These are phyloP conservation scores for Polypedilum pembai DNA, from an alignment of 1,140 invertebrate species.

Conservation along the genomic window DNA sequence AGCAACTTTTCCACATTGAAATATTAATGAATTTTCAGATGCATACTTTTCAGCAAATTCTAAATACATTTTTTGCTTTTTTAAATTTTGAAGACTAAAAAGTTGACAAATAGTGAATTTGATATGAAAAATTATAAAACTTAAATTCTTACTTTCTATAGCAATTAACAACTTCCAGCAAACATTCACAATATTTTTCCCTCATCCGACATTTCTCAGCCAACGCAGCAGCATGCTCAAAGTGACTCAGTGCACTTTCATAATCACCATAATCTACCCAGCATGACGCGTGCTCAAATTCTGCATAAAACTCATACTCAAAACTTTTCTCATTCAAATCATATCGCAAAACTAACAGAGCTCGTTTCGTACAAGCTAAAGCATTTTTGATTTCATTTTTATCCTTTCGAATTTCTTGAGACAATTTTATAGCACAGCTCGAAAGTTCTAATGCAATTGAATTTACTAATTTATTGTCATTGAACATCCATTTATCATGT, in stretches of 20 bases:
- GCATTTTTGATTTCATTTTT: neutral
- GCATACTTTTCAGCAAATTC: too few relatives aligned
- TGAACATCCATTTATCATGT: neutral
- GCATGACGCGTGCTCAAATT: neutral
- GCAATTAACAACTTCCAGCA: neutral
- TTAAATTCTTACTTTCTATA: neutral
- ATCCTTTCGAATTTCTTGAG: neutral
- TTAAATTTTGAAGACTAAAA: too few relatives aligned
- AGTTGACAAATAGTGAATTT: too few relatives aligned
- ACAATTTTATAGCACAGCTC: neutral
- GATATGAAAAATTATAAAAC: too few relatives aligned
- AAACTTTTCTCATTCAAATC: neutral
- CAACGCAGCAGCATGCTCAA: neutral
- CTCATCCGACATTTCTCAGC: neutral
- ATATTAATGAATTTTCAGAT: too few relatives aligned
- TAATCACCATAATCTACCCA: neutral
- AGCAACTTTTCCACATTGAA: too few relatives aligned
- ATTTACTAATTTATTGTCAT: neutral
- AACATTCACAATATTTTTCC: neutral
- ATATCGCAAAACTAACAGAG: neutral
- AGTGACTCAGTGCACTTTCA: neutral
- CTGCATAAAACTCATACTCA: neutral
- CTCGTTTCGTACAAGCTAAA: neutral
- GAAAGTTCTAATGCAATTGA: neutral
- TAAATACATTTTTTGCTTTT: too few relatives aligned